Evolutionary conservation across 2,888 invertebrate species (phyloP).

Genomic region (Andrena bucephala): DNA sequence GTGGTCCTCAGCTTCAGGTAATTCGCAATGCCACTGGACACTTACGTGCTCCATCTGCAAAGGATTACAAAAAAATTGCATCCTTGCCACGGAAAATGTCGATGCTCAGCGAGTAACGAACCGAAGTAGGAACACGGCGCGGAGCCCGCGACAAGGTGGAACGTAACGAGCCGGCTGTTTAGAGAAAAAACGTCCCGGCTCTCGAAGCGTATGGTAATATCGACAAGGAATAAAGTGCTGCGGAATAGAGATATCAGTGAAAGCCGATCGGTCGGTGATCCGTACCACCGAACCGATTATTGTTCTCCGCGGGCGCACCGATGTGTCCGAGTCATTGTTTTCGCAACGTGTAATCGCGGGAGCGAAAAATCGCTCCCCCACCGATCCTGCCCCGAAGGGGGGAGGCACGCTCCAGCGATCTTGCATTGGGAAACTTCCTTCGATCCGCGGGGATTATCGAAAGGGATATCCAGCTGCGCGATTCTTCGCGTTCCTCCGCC

Average conservation of each 20-base stretch:
- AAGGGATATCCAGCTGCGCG: conserved; percentile 65
- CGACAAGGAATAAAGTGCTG: conserved; percentile 47
- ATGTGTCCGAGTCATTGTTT: conserved; percentile 57
- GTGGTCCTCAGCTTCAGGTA: too few species aligned
- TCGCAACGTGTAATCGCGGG: conserved; percentile 65
- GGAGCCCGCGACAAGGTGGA: conserved; percentile 45
- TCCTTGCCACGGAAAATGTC: conserved; percentile 18
- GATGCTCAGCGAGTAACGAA: conserved; percentile 41
- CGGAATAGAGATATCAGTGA: conserved; percentile 70
- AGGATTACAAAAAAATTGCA: not conserved
- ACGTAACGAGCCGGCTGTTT: conserved; percentile 54
- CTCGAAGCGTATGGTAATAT: conserved; percentile 65
- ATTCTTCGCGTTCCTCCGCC: conserved; percentile 48
- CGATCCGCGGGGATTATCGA: conserved; percentile 62
- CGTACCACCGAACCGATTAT: conserved; percentile 53
- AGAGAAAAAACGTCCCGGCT: conserved; percentile 46
- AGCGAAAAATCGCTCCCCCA: conserved; percentile 57
- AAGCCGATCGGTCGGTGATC: conserved; percentile 62
- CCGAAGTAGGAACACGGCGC: conserved; percentile 17
- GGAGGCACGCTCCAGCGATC: conserved; percentile 53
- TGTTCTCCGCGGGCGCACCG: conserved; percentile 37
- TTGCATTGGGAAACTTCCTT: conserved; percentile 53
- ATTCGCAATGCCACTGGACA: too few species aligned
- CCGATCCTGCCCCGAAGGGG: conserved; percentile 10
- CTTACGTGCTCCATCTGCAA: too few species aligned